Conservation (phyloP, 2,113 vertebrate species). For the Chaenogobius annularis region DNA sequence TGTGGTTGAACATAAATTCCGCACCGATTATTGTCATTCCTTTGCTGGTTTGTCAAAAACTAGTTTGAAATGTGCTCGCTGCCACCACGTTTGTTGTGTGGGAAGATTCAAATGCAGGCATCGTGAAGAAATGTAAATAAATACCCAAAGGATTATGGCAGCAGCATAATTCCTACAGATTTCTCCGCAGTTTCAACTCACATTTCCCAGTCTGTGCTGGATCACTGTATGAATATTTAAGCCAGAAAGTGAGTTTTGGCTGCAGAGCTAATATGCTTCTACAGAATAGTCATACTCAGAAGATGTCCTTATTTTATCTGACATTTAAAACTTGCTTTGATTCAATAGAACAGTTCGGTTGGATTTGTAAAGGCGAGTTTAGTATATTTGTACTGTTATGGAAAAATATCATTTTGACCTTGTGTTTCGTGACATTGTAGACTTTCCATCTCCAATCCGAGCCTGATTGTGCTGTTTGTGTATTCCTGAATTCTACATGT, state of each 20-base stretch:
- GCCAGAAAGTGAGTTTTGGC: slow-evolving; percentile 41
- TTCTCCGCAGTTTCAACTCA: slow-evolving; percentile 48
- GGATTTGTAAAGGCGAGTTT: neutral
- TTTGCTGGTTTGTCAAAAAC: slow-evolving; percentile 29
- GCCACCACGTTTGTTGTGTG: slow-evolving; percentile 3
- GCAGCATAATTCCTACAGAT: slow-evolving; percentile 35
- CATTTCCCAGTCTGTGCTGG: slow-evolving; percentile 18
- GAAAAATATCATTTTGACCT: too few relatives aligned
- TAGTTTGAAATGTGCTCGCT: slow-evolving; percentile 51
- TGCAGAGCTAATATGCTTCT: slow-evolving; percentile 34
- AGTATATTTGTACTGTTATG: too few relatives aligned
- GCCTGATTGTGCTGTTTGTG: too few relatives aligned
- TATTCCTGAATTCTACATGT: too few relatives aligned
- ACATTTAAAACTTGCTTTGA: neutral
- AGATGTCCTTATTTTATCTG: slow-evolving; percentile 19
- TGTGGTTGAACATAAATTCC: slow-evolving; percentile 14
- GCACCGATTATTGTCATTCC: slow-evolving; percentile 26
- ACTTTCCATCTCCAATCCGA: too few relatives aligned
- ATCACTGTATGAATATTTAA: slow-evolving; percentile 53
- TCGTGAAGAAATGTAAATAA: slow-evolving; percentile 60
- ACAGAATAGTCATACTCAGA: slow-evolving; percentile 39
- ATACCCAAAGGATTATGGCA: slow-evolving; percentile 57
- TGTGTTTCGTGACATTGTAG: too few relatives aligned
- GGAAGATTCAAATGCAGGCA: slow-evolving; percentile 59
- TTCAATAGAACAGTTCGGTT: neutral